A percentile compares a stretch with the other conserved stretches of the same genome.
These are phyloP conservation scores for Siphonodentalium dalli DNA, from an alignment of 2,888 invertebrate genomes.

Conservation along the genomic window DNA sequence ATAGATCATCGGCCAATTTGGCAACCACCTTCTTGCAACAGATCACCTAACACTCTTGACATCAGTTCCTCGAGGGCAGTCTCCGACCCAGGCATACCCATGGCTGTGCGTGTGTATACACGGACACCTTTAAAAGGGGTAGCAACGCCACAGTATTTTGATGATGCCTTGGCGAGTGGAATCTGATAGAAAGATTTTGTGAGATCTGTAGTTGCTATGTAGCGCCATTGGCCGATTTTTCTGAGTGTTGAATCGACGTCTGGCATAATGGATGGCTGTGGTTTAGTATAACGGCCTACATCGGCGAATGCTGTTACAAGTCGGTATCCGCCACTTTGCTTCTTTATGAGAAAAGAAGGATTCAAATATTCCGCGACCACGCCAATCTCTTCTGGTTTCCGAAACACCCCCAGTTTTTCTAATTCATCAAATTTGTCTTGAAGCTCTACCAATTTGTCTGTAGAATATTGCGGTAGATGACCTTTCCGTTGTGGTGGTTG, in stretches of 20 bases:
- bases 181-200: slow-evolving; percentile 22
- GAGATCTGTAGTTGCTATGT: slow-evolving; percentile 22
- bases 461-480: too few species aligned
- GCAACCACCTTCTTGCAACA: slow-evolving; percentile 13
- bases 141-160: slow-evolving; percentile 12
- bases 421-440: too few species aligned
- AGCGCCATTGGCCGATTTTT: too few species aligned
- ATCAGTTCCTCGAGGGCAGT: slow-evolving; percentile 25
- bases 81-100: slow-evolving; percentile 31
- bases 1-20: slow-evolving; percentile 20
- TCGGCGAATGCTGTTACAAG: slow-evolving; percentile 27
- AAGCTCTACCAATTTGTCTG: too few species aligned
- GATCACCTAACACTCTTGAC: slow-evolving; percentile 16
- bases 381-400: slow-evolving; percentile 20
- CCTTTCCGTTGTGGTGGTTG: too few species aligned
- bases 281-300: slow-evolving; percentile 23
- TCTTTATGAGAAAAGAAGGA: slow-evolving; percentile 28
- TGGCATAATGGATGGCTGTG: too few species aligned
- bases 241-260: background rate
- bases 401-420: slow-evolving; percentile 16
- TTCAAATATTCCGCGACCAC: slow-evolving; percentile 28
- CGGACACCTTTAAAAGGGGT: slow-evolving; percentile 17
- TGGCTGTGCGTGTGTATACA: slow-evolving; percentile 19
- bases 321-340: slow-evolving; percentile 13
- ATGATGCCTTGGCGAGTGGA: slow-evolving; percentile 7